These are phyloP conservation scores for Girardinus metallicus DNA, from an alignment of 2,797 vertebrate genomes.

Conservation along the genomic window DNA sequence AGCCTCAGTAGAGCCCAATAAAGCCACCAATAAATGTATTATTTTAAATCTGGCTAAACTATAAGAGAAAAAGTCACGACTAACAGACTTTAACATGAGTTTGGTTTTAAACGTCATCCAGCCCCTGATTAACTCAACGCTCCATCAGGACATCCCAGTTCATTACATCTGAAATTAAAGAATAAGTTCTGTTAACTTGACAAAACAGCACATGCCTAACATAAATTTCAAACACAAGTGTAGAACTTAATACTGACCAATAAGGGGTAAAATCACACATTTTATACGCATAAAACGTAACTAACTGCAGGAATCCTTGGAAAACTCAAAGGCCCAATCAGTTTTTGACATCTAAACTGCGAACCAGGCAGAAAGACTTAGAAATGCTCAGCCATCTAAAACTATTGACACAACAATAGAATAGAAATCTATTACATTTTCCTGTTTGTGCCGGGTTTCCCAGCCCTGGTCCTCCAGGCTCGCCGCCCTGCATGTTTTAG, in stretches of 20 bases:
- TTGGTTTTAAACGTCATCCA: too few species aligned
- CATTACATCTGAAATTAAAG: neutral
- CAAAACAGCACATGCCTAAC: neutral
- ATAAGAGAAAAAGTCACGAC: too few species aligned
- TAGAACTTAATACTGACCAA: neutral
- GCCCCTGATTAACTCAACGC: neutral
- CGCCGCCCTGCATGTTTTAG: too few species aligned
- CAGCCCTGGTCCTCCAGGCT: too few species aligned
- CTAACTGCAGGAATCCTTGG: slow-evolving; percentile 8
- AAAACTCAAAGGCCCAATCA: neutral
- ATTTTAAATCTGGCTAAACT: too few species aligned
- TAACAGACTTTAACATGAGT: too few species aligned
- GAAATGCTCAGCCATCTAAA: neutral
- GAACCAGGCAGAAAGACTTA: neutral
- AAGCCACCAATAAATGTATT: too few species aligned
- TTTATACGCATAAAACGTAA: slow-evolving; percentile 27
- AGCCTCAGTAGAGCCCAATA: too few species aligned
- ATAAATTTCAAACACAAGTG: neutral
- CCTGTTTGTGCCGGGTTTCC: neutral
- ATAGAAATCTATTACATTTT: neutral
- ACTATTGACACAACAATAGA: neutral
- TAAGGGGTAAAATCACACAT: slow-evolving; percentile 37
- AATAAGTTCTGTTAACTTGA: neutral
- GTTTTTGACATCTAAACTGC: neutral
- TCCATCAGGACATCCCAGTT: neutral